Base-by-base conservation (phyloP, 2,888 invertebrate species). In the Scrobipalpa costella region DNA sequence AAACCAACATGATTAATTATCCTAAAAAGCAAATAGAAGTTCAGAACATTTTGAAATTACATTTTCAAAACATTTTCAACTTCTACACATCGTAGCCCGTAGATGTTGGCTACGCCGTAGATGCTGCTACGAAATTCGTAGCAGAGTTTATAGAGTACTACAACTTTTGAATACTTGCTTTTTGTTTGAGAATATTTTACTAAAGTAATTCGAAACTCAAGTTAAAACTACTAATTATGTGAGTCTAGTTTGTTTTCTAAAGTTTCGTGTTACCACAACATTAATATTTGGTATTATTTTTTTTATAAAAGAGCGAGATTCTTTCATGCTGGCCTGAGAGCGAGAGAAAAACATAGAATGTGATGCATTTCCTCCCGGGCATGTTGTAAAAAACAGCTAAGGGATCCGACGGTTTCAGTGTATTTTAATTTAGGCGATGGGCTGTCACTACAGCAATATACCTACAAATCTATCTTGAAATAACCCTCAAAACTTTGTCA, bases 171-270 rank as follows among this genome's bases (percentile, higher is more conserved):
- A n/a, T 40, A 13, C n/a, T 40, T 40, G 40, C 40, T 40, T 13
- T 40, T 40, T 13, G 40, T 13, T 40, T 40, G 40, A 2, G 13
- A 40, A 40, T 40, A 40, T 40, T 40, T 13, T 40, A 40, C 13
- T 40, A 40, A 40, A 40, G 40, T n/a, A 40, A 40, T 40, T 40
- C 40, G n/a, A n/a, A 40, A 40, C 40, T 40, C 40, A 13, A 40
- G 40, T 13, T 13, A 11, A 38, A 40, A 40, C 40, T 40, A 40
- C 6, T 40, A 40, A 40, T 40, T 13, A 38, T 38, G 1, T 8
- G 38, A 40, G 40, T 40, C n/a, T 3, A 40, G 40, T 40, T 40
- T 40, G 38, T 38, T 38, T 7, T 2, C n/a, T 40, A 13, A 40
- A 13, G 40, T 40, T 13, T 40, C 7, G 40, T 40, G 38, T 38